Evolutionary conservation across 2,888 invertebrate species (phyloP).

Genomic region (Bellardia pandia): DNA sequence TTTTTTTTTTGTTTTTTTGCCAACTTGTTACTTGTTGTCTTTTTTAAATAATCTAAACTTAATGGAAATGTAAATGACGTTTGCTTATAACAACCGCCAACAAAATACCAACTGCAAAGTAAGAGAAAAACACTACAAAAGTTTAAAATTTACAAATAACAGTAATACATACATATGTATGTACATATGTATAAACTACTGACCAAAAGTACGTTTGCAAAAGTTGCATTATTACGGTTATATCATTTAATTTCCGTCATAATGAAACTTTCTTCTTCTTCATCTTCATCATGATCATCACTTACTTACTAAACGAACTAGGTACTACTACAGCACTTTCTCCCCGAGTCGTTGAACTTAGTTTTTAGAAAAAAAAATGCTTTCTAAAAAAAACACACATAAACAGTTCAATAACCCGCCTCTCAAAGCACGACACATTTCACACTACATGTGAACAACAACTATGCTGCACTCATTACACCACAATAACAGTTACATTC

Average conservation of each 20-base stretch:
- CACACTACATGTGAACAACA: slow-evolving; percentile 3
- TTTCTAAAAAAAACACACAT: slow-evolving; percentile 49
- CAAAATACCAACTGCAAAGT: no score
- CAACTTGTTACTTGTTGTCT: neutral
- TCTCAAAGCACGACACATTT: slow-evolving; percentile 47
- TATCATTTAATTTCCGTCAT: slow-evolving; percentile 56
- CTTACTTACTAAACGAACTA: neutral
- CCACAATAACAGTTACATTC: slow-evolving; percentile 29
- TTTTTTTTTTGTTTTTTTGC: neutral
- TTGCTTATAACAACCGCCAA: no score
- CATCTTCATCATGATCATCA: neutral
- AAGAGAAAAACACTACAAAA: no score
- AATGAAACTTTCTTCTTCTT: slow-evolving; percentile 54
- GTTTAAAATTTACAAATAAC: no score
- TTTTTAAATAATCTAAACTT: neutral
- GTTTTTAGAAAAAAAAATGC: slow-evolving; percentile 49
- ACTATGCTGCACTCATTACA: slow-evolving; percentile 10
- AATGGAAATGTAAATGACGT: no score
- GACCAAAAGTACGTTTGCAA: neutral
- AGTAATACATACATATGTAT: no score
- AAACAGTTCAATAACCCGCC: slow-evolving; percentile 61
- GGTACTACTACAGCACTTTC: slow-evolving; percentile 52
- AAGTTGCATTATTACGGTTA: slow-evolving; percentile 20
- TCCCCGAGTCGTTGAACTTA: slow-evolving; percentile 61
- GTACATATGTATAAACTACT: neutral